Conservation (phyloP, 2,888 invertebrate species). For the Archips crataeganus region DNA sequence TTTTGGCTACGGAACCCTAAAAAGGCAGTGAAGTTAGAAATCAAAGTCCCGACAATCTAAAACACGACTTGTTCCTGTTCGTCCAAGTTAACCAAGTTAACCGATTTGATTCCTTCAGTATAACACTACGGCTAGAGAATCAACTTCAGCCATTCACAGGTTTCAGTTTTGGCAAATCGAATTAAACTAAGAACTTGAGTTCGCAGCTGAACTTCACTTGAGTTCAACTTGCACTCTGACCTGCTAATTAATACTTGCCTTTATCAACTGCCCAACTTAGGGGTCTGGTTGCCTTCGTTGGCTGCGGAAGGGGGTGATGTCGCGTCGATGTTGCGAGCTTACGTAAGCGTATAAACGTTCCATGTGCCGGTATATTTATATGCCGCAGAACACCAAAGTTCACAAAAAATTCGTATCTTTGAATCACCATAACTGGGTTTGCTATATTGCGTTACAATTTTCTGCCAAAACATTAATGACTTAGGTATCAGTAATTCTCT, state of each 20-base stretch:
- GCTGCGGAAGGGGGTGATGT: not conserved
- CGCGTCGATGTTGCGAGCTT: not conserved
- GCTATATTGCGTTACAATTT: too few relatives aligned
- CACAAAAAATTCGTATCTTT: too few relatives aligned
- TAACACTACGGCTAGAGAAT: slow-evolving; percentile 7
- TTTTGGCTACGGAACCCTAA: not conserved
- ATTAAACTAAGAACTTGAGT: slow-evolving; percentile 23
- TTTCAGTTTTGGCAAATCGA: slow-evolving; percentile 23
- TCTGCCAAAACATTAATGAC: too few relatives aligned
- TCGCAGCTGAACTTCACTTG: slow-evolving; percentile 9
- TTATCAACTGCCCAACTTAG: slow-evolving; percentile 15
- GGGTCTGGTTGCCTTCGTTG: not conserved
- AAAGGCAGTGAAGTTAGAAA: not conserved
- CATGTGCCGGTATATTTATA: not conserved
- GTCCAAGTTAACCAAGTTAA: not conserved
- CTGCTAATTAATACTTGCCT: slow-evolving; percentile 15
- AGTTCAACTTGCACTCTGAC: slow-evolving; percentile 9
- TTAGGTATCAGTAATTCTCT: too few relatives aligned
- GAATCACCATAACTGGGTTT: too few relatives aligned
- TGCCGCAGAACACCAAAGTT: too few relatives aligned
- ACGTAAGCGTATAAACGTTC: not conserved
- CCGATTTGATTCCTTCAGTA: not conserved
- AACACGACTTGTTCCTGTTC: not conserved
- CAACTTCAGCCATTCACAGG: slow-evolving; percentile 8
- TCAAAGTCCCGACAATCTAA: not conserved